A percentile compares a stretch with the other conserved stretches of the same genome.
These are phyloP conservation scores for Umimayanthus chanpuru DNA, from an alignment of 92 coral and sea anemone species.

Conservation along the genomic window DNA sequence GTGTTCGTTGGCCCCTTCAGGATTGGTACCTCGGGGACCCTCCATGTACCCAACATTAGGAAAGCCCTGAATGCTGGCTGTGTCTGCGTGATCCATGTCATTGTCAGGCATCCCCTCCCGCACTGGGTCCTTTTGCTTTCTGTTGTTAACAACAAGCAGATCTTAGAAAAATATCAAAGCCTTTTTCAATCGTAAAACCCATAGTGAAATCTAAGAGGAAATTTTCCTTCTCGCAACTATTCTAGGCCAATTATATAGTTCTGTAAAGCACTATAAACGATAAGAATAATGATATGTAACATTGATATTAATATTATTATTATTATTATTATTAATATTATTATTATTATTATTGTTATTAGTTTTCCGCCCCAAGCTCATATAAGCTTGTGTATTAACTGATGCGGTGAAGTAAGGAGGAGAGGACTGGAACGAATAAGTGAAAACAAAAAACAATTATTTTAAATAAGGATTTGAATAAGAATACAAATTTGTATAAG, in stretches of 20 bases:
- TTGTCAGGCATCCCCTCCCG: neutral
- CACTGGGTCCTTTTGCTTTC: neutral
- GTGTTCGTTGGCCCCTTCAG: neutral
- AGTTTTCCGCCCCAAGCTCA: too few relatives aligned
- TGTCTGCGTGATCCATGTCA: neutral
- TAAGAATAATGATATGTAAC: too few relatives aligned
- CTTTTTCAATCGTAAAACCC: neutral
- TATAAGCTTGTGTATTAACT: too few relatives aligned
- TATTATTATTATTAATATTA: too few relatives aligned
- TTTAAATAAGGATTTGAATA: too few relatives aligned
- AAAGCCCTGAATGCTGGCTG: slow-evolving; percentile 19
- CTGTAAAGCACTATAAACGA: too few relatives aligned
- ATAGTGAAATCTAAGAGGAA: too few relatives aligned
- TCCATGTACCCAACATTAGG: slow-evolving; percentile 9
- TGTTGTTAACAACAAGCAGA: neutral
- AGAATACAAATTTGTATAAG: too few relatives aligned
- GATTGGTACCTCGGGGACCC: neutral
- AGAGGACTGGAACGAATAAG: neutral
- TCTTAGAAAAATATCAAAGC: neutral
- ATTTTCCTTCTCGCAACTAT: neutral
- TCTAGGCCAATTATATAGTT: too few relatives aligned
- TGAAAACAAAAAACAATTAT: neutral
- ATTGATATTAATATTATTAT: too few relatives aligned
- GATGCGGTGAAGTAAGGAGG: neutral
- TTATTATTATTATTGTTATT: too few relatives aligned